Evolutionary conservation across 2,797 vertebrate species (phyloP).

Genomic region (Enteromius radiatus): DNA sequence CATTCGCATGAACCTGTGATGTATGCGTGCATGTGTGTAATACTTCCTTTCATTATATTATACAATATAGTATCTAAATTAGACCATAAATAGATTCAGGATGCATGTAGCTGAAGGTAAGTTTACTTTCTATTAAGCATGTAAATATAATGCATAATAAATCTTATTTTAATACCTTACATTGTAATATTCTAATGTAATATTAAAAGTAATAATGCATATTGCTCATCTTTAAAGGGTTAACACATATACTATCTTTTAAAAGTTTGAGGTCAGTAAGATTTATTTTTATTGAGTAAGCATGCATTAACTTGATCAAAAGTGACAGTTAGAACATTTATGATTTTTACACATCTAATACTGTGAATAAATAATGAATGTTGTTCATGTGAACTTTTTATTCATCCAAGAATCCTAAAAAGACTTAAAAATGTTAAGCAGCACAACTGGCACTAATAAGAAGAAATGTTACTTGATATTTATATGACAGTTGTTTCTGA

Average conservation of each 20-base stretch:
- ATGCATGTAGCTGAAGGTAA: background rate
- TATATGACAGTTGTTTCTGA: background rate
- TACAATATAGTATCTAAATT: background rate
- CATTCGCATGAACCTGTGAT: conserved; percentile 2
- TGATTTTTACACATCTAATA: background rate
- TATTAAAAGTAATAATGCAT: background rate
- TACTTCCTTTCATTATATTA: background rate
- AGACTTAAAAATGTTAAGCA: background rate
- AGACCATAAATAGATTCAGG: background rate
- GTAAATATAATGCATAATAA: background rate
- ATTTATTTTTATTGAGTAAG: background rate
- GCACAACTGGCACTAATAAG: background rate
- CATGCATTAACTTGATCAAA: background rate
- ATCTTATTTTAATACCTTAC: no score
- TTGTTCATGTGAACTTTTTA: background rate
- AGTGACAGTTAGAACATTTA: background rate
- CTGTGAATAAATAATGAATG: background rate
- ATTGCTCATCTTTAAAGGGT: background rate
- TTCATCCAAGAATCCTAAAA: background rate
- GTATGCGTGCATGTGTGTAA: background rate
- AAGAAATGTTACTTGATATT: background rate
- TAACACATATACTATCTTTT: background rate
- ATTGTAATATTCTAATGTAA: background rate
- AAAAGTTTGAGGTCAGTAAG: background rate
- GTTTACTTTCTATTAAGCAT: background rate